These are phyloP conservation scores for Choloepus didactylus DNA, from an alignment of 2,797 vertebrate genomes.

Conservation along the genomic window DNA sequence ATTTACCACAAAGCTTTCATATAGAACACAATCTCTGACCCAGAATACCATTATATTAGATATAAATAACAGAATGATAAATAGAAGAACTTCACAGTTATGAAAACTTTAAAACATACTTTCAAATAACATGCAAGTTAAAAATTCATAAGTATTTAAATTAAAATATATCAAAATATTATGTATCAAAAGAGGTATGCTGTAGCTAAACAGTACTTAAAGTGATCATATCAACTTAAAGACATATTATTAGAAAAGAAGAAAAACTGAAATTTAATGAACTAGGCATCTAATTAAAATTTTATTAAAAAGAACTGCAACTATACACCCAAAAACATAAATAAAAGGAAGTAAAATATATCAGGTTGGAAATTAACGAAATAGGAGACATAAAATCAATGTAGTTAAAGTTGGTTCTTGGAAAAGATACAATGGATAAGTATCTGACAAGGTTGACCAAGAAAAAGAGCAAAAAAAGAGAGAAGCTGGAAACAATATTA, in stretches of 20 bases:
- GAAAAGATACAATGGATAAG: not conserved
- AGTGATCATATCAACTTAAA: not conserved
- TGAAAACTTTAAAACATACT: not conserved
- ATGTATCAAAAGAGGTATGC: not conserved
- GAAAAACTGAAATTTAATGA: conserved; percentile 26
- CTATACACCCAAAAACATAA: not conserved
- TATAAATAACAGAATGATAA: not conserved
- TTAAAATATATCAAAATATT: not conserved
- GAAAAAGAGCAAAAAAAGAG: not conserved
- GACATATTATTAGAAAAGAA: not conserved
- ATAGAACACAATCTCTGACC: not conserved
- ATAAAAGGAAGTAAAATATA: not conserved
- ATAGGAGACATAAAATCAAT: conserved; percentile 19
- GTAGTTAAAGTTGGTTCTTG: not conserved
- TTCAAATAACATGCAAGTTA: not conserved
- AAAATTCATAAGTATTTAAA: conserved; percentile 9
- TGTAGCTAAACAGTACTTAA: not conserved
- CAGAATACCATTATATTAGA: not conserved
- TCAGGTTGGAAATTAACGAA: not conserved
- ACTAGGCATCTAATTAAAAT: not conserved
- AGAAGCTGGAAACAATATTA: not conserved
- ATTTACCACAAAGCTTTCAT: not conserved
- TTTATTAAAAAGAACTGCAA: not conserved
- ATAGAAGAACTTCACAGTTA: not conserved
- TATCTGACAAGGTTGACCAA: not conserved